A percentile compares a stretch with the other conserved stretches of the same genome.
These are phyloP conservation scores for Parnassius smintheus DNA, from an alignment of 2,888 invertebrate genomes.

Conservation along the genomic window DNA sequence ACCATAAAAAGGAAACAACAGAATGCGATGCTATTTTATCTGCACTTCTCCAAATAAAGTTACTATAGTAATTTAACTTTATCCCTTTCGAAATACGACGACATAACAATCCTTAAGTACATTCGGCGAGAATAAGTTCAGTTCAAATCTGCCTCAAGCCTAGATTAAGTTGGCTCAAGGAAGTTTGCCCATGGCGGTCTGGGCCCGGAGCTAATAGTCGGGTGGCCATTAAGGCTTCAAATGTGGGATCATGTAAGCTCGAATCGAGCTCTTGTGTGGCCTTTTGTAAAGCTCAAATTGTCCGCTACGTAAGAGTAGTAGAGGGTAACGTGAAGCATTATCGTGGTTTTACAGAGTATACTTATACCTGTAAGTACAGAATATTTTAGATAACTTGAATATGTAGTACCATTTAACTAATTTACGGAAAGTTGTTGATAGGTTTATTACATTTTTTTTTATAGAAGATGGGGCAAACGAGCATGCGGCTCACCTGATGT, in stretches of 20 bases:
- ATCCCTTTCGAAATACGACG: slow-evolving; percentile 25
- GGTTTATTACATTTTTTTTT: no score
- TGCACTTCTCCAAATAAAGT: slow-evolving; percentile 11
- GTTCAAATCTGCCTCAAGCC: slow-evolving; percentile 44
- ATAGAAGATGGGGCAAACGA: no score
- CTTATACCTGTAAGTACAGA: neutral
- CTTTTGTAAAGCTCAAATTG: slow-evolving; percentile 36
- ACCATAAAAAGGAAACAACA: no score
- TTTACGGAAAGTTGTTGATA: no score
- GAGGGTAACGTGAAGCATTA: slow-evolving; percentile 21
- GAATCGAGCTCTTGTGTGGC: slow-evolving; percentile 41
- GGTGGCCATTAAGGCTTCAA: slow-evolving; percentile 48
- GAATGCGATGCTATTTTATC: slow-evolving; percentile 5
- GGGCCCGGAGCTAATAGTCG: slow-evolving; percentile 56
- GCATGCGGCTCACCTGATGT: no score
- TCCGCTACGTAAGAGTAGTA: slow-evolving; percentile 15
- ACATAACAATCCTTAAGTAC: slow-evolving; percentile 31
- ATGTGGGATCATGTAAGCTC: slow-evolving; percentile 47
- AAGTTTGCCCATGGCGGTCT: slow-evolving; percentile 39
- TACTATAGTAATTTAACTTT: slow-evolving; percentile 22
- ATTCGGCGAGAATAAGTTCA: slow-evolving; percentile 47
- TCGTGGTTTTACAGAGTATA: slow-evolving; percentile 6
- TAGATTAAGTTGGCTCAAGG: slow-evolving; percentile 55
- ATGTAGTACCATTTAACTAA: no score
- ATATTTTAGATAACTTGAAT: neutral